Base-by-base conservation (phyloP, 1,140 invertebrate genomes). In the Drosophila pseudoananassae region DNA sequence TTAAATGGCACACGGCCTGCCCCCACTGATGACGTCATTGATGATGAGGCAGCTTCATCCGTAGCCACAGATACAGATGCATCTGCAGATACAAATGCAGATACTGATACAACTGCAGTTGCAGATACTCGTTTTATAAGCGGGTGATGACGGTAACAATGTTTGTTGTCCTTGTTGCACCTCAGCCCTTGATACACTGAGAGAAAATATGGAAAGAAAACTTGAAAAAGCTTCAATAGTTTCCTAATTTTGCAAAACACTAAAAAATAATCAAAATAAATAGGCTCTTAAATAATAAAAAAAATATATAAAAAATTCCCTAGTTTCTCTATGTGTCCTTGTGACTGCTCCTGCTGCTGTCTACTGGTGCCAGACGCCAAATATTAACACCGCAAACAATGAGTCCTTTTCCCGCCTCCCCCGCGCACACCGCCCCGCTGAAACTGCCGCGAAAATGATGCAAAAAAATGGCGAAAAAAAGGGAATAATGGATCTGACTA, bases 341-440 rank as follows among this genome's bases (percentile, higher is more conserved):
- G 52, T 38, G 36, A 46, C 9, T 17, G n/a, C n/a, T 49, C 49
- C 78, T 60, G 47, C 52, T 38, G 50, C 47, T 54, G 59, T 75
- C 60, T 72, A 51, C 36, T 68, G 83, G 65, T 87, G 82, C 61
- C 82, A 87, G 82, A 88, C 83, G 75, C 70, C 83, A 87, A 87
- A 87, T 87, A 87, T 87, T 88, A 87, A 87, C 82, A 87, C 63
- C 59, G 78, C 82, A 87, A 87, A 87, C 82, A 87, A 87, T 88
- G 82, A 71, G 51, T 17, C 8, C 40, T 15, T 14, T 17, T 17
- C 80, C 43, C 52, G 61, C 36, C 63, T 50, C 50, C 36, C 38
- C 17, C 29, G 25, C 23, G 25, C 50, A 61, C 58, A 7, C 27
- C 36, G 8, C 27, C 25, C 25, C 7, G 12, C 1, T 9, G 49